Evolutionary conservation across 1,140 invertebrate genomes (phyloP), one percentile per base, ranked within the genome.

Genomic region (Chrysopa pallens): DNA sequence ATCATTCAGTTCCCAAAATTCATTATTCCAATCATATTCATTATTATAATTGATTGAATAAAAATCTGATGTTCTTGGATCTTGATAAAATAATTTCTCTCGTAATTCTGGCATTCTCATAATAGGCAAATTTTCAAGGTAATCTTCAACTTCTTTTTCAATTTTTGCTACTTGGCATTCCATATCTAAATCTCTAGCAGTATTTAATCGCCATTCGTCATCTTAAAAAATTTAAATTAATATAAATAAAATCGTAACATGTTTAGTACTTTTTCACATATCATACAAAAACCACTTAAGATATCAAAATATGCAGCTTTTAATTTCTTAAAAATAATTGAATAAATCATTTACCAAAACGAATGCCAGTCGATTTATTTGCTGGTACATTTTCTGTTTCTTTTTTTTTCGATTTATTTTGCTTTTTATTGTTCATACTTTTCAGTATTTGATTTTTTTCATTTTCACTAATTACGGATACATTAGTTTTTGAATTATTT

Each of bases 1-100:
- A 66, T 97, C 93, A 35, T 73, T 71, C 76, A 93, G 89, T 67
- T 90, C 83, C 50, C 85, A 72, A 40, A 90, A 67, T 52, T 87
- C 78, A 43, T 72, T 71, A 57, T 95, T 89, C 4, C 54, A 49
- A 42, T 61, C 59, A 3, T 58, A 48, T 14, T 43, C 36, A 1
- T 39, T 13, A 6, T 12, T 4, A 29, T 39, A 50, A 35, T 13
- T 48, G 43, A 4, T 23, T 3, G 17, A 45, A 38, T 42, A 17
- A 37, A 43, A 43, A 1, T 28, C 35, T 27, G 4, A 36, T 15
- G 7, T 36, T 42, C 11, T 29, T 29, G 11, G 15, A 28, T 8
- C 4, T 23, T 31, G 5, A 12, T 33, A n/a, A 11, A 47, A 42
- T 11, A 46, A 49, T 35, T 50, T 49, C 42, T 51, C 47, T 42